Conservation (phyloP, 2,113 vertebrate species). For the Chloropsis cyanopogon region DNA sequence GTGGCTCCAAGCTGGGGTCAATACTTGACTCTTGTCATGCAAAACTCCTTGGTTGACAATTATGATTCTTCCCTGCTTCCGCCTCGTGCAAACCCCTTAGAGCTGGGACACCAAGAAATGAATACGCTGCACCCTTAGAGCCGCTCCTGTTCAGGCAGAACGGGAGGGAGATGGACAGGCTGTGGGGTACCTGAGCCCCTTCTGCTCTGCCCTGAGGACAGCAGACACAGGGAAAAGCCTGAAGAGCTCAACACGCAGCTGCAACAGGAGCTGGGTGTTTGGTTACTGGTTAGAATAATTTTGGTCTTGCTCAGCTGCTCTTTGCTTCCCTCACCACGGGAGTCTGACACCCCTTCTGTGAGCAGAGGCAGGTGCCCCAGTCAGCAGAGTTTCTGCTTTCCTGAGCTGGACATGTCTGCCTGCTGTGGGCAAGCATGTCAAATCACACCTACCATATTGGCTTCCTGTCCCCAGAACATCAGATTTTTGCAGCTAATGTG, state of each 20-base stretch:
- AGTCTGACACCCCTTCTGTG: background rate
- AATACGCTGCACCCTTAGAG: slow-evolving; percentile 62
- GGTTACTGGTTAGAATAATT: background rate
- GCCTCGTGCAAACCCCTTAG: slow-evolving; percentile 61
- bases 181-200: slow-evolving; percentile 68
- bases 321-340: background rate
- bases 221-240: background rate
- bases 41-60: slow-evolving; percentile 86
- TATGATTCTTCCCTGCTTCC: slow-evolving; percentile 68
- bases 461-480: slow-evolving; percentile 76
- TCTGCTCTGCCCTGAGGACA: background rate
- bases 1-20: slow-evolving; percentile 72
- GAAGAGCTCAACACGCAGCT: background rate
- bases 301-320: background rate
- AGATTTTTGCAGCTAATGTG: slow-evolving; percentile 63
- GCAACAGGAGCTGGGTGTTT: background rate
- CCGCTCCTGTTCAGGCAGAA: slow-evolving; percentile 57
- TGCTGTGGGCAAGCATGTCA: background rate
- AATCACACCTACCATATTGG: slow-evolving; percentile 77
- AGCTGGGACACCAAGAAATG: slow-evolving; percentile 66
- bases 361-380: background rate
- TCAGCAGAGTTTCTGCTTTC: background rate
- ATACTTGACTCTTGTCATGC: slow-evolving; percentile 81
- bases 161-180: slow-evolving; percentile 65
- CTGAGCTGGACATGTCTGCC: slow-evolving; percentile 11